These are phyloP conservation scores for Halictus quadricinctus DNA, from an alignment of 2,888 invertebrate species.

Conservation along the genomic window DNA sequence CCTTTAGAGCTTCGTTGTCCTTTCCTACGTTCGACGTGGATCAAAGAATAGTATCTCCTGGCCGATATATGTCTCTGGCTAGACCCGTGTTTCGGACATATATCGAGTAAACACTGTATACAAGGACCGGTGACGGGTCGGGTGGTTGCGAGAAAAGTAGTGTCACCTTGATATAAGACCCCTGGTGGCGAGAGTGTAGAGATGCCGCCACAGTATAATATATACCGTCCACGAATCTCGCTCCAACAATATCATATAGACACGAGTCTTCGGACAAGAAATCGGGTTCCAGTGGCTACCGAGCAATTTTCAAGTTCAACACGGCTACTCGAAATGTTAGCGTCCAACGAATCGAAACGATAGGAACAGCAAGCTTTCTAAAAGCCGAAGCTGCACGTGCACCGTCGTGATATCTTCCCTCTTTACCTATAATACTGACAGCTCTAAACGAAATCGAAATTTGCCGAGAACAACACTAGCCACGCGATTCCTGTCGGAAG, in stretches of 20 bases:
- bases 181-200: not conserved
- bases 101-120: no score
- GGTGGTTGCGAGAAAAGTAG: no score
- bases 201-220: constrained; percentile 24
- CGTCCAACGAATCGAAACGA: not conserved
- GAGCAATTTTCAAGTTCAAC: not conserved
- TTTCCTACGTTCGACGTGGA: no score
- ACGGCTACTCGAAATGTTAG: not conserved
- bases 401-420: not conserved
- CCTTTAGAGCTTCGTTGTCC: no score
- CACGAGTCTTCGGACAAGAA: constrained; percentile 45
- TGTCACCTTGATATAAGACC: no score
- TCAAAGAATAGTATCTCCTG: no score
- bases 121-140: no score
- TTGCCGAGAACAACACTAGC: not conserved
- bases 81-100: no score
- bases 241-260: constrained; percentile 45
- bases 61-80: no score
- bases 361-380: not conserved
- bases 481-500: constrained; percentile 50
- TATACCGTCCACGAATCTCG: constrained; percentile 47
- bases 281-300: not conserved
- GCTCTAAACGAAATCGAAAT: constrained; percentile 14
- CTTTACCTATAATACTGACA: constrained; percentile 49
- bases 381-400: not conserved